Conservation (phyloP, 2,888 invertebrate genomes). For the Trichogramma dendrolimi region DNA sequence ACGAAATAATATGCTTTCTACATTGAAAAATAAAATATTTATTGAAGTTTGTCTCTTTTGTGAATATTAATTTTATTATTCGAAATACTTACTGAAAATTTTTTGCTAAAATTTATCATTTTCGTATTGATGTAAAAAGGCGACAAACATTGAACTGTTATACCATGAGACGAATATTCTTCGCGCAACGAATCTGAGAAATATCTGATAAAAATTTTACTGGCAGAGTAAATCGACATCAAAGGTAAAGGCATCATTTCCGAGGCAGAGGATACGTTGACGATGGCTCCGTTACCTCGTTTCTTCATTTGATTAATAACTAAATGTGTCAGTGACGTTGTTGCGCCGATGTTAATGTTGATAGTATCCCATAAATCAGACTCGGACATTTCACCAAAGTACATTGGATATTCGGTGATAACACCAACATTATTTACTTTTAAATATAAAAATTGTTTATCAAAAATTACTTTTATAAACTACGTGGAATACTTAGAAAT, state of each 20-base stretch:
- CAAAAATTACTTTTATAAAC: not conserved
- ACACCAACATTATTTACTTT: slow-evolving; percentile 83
- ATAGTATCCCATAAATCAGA: slow-evolving; percentile 76
- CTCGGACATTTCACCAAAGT: slow-evolving; percentile 68
- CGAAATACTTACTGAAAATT: slow-evolving; percentile 56
- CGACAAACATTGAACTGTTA: not conserved
- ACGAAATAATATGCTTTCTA: slow-evolving; percentile 30
- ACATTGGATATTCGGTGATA: slow-evolving; percentile 80
- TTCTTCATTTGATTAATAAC: slow-evolving; percentile 74
- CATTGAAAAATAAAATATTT: slow-evolving; percentile 30
- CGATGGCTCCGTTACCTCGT: slow-evolving; percentile 60
- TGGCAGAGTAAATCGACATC: not conserved
- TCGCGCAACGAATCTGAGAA: not conserved
- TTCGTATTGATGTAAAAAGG: slow-evolving; percentile 48
- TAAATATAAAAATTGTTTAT: not conserved
- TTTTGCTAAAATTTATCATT: slow-evolving; percentile 77
- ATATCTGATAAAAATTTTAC: not conserved
- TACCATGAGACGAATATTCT: not conserved
- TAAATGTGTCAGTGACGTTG: slow-evolving; percentile 76
- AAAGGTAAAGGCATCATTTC: not conserved
- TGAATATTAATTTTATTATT: not conserved
- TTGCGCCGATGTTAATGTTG: slow-evolving; percentile 79
- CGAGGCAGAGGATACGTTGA: not conserved
- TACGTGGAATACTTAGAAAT: not conserved
- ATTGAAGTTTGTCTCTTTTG: not conserved